Conservation (phyloP, 2,113 vertebrate genomes). For the Sapajus apella region DNA sequence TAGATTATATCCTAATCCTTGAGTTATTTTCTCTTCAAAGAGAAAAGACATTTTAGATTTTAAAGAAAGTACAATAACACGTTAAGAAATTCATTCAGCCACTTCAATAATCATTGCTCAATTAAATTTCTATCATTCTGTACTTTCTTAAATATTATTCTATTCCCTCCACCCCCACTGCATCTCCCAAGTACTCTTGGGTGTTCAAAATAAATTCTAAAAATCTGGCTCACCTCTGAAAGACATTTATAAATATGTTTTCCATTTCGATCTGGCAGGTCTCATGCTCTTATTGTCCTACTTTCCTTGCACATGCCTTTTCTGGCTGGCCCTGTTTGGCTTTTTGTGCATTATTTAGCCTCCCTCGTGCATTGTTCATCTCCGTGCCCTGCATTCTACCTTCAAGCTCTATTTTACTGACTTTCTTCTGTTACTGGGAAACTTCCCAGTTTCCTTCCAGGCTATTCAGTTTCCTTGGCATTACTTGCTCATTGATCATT, state of each 20-base stretch:
- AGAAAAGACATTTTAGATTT: not conserved
- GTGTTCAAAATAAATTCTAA: constrained; percentile 38
- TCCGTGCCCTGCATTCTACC: constrained; percentile 68
- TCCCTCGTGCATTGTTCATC: not conserved
- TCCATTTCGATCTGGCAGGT: constrained; percentile 3
- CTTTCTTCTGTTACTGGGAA: constrained; percentile 68
- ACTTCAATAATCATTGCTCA: not conserved
- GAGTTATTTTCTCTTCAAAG: not conserved
- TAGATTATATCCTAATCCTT: not conserved
- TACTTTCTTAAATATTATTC: not conserved
- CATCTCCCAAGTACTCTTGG: not conserved
- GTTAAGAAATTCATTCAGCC: not conserved
- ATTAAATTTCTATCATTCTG: not conserved
- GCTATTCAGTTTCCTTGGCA: constrained; percentile 72
- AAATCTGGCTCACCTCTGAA: constrained; percentile 16
- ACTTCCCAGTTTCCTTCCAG: constrained; percentile 70
- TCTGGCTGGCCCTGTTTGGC: not conserved
- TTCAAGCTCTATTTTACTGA: constrained; percentile 61
- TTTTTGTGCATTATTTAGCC: not conserved
- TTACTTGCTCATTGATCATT: constrained; percentile 66
- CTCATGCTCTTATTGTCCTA: not conserved
- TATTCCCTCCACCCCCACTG: not conserved
- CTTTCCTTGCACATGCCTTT: constrained; percentile 57
- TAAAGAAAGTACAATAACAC: not conserved
- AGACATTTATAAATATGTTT: constrained; percentile 33